Conservation (phyloP, 2,888 invertebrate species). For the Mantis religiosa region DNA sequence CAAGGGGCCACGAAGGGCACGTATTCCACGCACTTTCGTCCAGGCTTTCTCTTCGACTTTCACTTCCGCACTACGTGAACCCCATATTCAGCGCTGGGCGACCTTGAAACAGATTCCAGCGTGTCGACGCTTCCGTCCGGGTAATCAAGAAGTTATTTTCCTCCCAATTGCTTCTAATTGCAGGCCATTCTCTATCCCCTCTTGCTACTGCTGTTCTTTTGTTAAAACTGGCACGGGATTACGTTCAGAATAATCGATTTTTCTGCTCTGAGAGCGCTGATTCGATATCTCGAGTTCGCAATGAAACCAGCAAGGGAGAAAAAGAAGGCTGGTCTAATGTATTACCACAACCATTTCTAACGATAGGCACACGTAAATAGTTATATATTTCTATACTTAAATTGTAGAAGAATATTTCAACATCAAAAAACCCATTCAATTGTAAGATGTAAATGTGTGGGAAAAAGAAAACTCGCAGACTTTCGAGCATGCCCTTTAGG, state of each 20-base stretch:
- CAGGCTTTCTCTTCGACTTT: neutral
- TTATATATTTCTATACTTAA: no score
- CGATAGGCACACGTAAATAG: no score
- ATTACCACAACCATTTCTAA: no score
- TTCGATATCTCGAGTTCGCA: no score
- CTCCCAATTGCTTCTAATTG: neutral
- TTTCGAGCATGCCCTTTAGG: no score
- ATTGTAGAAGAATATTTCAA: no score
- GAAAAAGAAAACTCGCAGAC: no score
- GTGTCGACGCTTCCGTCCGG: neutral
- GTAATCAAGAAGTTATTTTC: neutral
- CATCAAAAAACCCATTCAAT: no score
- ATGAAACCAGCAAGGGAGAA: no score
- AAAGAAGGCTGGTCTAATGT: no score
- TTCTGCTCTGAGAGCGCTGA: no score
- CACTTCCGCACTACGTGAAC: neutral
- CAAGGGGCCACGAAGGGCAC: neutral
- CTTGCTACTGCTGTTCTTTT: neutral
- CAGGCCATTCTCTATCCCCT: neutral
- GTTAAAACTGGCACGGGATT: neutral
- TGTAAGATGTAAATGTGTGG: no score
- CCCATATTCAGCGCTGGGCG: neutral
- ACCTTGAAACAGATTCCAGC: neutral
- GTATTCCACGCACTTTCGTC: neutral
- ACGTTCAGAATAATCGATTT: neutral